Evolutionary conservation across 2,797 vertebrate species (phyloP), one percentile per base, ranked within the genome.

Genomic region (Rhodeus uyekii): DNA sequence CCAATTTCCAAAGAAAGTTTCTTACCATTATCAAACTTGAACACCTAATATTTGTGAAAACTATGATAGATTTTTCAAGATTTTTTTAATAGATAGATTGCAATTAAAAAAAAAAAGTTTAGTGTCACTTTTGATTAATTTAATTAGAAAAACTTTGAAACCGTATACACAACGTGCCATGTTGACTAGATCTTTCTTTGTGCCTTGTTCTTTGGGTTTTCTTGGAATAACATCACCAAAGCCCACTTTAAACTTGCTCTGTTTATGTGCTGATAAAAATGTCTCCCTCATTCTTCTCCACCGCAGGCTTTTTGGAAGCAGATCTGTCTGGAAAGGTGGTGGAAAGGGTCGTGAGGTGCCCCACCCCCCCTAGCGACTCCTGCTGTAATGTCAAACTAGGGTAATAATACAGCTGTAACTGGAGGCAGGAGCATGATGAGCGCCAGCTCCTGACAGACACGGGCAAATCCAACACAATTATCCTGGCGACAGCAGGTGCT

Each of bases 401-500:
- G 92, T 92, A 91, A 91, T 86, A 48, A 90, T 92, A 90, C 86
- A 89, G 91, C 92, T 89, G 93, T 92, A 89, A 94, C 88, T 74
- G 91, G 95, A 93, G 90, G 91, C 85, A 78, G 83, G 90, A 93
- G 93, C 88, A 85, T 92, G 92, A 95, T 95, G 92, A 92, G 93
- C 89, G 89, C 91, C 91, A 76, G 85, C 87, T 88, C 92, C 84
- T 94, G 93, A 93, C 94, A 94, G 90, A 95, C 96, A 92, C 83
- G 83, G 91, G 92, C 91, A 93, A 87, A 88, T 91, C 91, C 92
- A 94, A 94, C 92, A 91, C 95, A 96, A 96, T 97, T 96, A 97
- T 93, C 94, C 85, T 71, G 71, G 93, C 91, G 94, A 95, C 94
- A 95, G 93, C 96, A 95, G 96, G 95, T 94, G 83, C 92, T 88